A percentile compares a stretch with the other conserved stretches of the same genome.
Conservation (phyloP, 2,888 invertebrate genomes). For the Leptothorax acervorum region DNA sequence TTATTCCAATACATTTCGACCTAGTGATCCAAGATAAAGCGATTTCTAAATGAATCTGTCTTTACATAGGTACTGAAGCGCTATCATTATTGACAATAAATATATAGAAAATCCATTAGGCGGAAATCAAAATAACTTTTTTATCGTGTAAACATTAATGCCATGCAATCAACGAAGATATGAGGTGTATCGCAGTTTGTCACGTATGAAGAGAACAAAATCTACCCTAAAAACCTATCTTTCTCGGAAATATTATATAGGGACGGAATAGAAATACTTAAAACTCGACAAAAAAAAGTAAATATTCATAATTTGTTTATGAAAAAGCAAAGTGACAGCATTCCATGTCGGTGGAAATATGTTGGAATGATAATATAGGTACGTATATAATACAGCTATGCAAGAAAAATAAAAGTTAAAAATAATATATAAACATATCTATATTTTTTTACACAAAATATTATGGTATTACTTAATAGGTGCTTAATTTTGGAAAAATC, state of each 20-base stretch:
- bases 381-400: neutral
- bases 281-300: neutral
- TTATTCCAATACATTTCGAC: neutral
- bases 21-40: neutral
- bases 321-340: neutral
- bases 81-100: constrained; percentile 7
- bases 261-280: neutral
- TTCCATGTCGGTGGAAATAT: neutral
- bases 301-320: neutral
- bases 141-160: neutral
- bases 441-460: neutral
- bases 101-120: neutral
- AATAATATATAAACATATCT: neutral
- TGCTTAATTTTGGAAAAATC: neutral
- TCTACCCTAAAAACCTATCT: neutral
- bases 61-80: neutral
- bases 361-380: neutral
- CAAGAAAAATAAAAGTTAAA: constrained; percentile 5
- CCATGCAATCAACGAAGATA: neutral
- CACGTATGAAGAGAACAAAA: neutral
- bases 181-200: constrained; percentile 1
- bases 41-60: neutral
- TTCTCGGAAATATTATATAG: neutral
- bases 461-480: neutral
- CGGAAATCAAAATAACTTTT: constrained; percentile 4